Evolutionary conservation across 2,888 invertebrate species (phyloP), one percentile per base, ranked within the genome.

Genomic region (Thyatira batis): DNA sequence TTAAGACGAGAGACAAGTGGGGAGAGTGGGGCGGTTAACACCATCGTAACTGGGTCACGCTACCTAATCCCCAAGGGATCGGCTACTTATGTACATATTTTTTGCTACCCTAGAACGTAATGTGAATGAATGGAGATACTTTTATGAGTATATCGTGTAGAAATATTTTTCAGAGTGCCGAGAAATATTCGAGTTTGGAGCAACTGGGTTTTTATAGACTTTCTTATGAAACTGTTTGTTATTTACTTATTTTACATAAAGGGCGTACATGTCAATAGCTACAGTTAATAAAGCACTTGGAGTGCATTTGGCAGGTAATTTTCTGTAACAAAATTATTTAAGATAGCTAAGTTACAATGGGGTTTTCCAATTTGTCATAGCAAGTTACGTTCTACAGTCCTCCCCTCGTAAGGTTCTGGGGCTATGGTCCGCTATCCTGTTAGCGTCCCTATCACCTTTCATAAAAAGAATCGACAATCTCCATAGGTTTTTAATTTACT

Each of bases 401-500:
- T 44, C 39, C 8, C 27, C 25, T 44, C 27, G 17, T 45, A 30
- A 17, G 10, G 28, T 33, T 20, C 39, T 39, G 17, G 20, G 45
- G 50, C 43, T 52, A 43, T 5, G 27, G 30, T 51, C 50, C 53
- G 51, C 49, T 61, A 58, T 54, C 54, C 48, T 53, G 52, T 54
- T 54, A 50, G 45, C 54, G 49, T 49, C 58, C 55, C 54, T 55
- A 58, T 58, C 53, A 49, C 44, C 55, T 57, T 57, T 58, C 54
- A 49, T 51, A 48, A 57, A 55, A 55, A n/a, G n/a, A 54, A 60
- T 61, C 52, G 49, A 51, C 48, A 17, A 48, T 53, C 56, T 54
- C 50, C 30, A 30, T 55, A 45, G 23, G 6, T 3, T 45, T 59
- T 51, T 46, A 46, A 53, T 49, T 25, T 20, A 27, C 39, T n/a